Evolutionary conservation across 1,140 invertebrate species (phyloP).

Genomic region (Magallana gigas): DNA sequence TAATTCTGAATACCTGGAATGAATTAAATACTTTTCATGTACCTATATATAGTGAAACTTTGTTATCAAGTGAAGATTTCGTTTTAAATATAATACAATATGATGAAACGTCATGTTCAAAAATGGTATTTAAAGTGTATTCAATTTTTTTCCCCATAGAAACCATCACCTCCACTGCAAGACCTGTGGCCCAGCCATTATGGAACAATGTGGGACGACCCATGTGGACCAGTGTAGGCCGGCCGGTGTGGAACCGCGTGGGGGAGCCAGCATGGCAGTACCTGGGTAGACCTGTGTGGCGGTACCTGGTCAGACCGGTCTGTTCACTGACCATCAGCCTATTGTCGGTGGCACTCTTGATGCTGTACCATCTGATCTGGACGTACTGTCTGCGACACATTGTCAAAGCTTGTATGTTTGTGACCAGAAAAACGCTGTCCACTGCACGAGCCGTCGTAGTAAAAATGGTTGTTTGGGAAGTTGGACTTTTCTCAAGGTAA

Average conservation of each 20-base stretch:
- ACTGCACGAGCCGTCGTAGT: not conserved
- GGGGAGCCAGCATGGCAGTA: constrained; percentile 52
- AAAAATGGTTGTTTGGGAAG: not conserved
- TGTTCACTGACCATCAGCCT: not conserved
- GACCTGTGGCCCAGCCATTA: constrained; percentile 52
- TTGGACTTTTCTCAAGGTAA: constrained; percentile 12
- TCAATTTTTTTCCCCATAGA: constrained; percentile 50
- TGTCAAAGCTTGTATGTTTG: not conserved
- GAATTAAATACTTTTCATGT: too few relatives aligned
- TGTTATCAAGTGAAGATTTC: too few relatives aligned
- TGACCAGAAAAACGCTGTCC: not conserved
- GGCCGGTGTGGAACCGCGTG: constrained; percentile 57
- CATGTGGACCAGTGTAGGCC: constrained; percentile 48
- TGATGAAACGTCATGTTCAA: too few relatives aligned
- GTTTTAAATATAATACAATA: too few relatives aligned
- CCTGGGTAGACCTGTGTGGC: constrained; percentile 54
- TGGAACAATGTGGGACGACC: constrained; percentile 57
- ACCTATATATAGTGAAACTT: too few relatives aligned
- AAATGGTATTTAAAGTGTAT: too few relatives aligned
- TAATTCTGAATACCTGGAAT: too few relatives aligned
- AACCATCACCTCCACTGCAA: constrained; percentile 51
- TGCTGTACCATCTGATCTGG: not conserved
- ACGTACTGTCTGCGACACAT: not conserved
- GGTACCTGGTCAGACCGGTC: constrained; percentile 52
- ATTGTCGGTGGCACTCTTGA: not conserved